These are phyloP conservation scores for Cerastis rubricosa DNA, from an alignment of 2,888 invertebrate species.

Conservation along the genomic window DNA sequence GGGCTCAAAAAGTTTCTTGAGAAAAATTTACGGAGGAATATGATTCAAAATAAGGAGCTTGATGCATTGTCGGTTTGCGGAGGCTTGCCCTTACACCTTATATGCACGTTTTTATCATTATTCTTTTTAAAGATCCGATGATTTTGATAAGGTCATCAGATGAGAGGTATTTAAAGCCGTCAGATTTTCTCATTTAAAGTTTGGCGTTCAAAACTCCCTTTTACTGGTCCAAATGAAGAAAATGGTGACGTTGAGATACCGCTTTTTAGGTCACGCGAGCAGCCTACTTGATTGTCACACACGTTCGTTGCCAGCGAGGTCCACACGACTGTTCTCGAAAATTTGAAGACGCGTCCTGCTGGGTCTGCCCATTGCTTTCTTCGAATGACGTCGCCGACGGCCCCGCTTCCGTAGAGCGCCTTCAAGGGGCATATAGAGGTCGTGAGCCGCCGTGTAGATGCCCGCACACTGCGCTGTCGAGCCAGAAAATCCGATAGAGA, in stretches of 20 bases:
- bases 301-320: background rate
- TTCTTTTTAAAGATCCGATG: background rate
- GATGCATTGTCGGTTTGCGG: too few relatives aligned
- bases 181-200: background rate
- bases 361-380: background rate
- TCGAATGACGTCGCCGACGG: background rate
- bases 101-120: background rate
- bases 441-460: background rate
- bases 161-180: background rate
- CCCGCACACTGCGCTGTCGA: slow-evolving; percentile 12
- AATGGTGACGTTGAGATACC: background rate
- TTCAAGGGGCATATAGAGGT: background rate
- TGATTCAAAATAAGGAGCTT: too few relatives aligned
- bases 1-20: too few relatives aligned
- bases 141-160: background rate
- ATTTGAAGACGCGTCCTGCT: slow-evolving; percentile 2
- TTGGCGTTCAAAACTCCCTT: background rate
- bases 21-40: too few relatives aligned
- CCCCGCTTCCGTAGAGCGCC: background rate
- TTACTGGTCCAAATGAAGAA: background rate
- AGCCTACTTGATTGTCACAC: slow-evolving; percentile 4
- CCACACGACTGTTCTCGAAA: background rate
- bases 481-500: slow-evolving; percentile 21
- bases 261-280: background rate
- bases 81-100: too few relatives aligned